Evolutionary conservation across 2,797 vertebrate species (phyloP), one percentile per base, ranked within the genome.

Genomic region (Chiroxiphia lanceolata): DNA sequence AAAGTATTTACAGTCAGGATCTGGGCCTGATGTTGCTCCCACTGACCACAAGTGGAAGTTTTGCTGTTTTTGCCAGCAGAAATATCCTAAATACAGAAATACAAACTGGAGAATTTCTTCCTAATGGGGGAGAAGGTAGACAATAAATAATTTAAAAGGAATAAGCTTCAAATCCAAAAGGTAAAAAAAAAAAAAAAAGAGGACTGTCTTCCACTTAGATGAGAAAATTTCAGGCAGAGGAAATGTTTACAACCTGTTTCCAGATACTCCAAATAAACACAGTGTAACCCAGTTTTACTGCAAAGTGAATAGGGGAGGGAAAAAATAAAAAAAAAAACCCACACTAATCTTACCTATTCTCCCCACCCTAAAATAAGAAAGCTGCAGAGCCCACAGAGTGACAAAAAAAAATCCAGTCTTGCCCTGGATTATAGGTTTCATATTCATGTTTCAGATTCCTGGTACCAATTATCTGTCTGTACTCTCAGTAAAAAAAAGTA

Each of bases 11-110:
- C 33, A 48, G 26, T 6, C 40, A 48, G 34, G n/a, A 59, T 26
- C 50, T 27, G 5, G n/a, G 36, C 51, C 82, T 93, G 91, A 38
- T 51, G 40, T 83, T 91, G 65, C 82, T 91, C 34, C 26, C 57
- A 59, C 45, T 56, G 87, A 83, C 82, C 93, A 91, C 83, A 83
- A 94, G 70, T 60, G 80, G 83, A 91, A 96, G 85, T 82, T 91
- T 27, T 56, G 47, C 59, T 61, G 36, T 17, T 61, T 74, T 57
- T 59, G 54, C 45, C 65, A 72, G 53, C 54, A 64, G 22, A 25
- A 69, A 38, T 56, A n/a, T 10, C 53, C n/a, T n/a, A 71, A 89
- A 87, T 9, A 68, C 45, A 82, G 56, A 85, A 77, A 48, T 3
- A 27, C 23, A 80, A 77, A 65, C 31, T 3, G 59, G 60, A 77